Conservation (phyloP, 2,797 vertebrate species). For the Harpagifer antarcticus region DNA sequence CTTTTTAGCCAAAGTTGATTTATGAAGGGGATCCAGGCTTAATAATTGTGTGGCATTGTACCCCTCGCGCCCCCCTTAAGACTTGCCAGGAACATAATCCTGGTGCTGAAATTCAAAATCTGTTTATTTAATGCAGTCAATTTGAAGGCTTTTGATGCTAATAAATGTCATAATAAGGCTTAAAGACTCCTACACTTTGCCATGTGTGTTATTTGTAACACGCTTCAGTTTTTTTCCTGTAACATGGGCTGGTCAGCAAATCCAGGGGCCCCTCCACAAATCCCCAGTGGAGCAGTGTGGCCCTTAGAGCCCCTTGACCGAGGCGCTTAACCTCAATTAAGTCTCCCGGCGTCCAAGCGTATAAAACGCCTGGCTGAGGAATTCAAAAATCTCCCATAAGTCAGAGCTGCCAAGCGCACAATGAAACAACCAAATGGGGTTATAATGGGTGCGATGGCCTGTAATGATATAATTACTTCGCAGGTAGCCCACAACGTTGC, state of each 20-base stretch:
- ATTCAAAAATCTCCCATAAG: conserved; percentile 26
- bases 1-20: no score
- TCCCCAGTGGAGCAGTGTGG: conserved; percentile 40
- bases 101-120: no score
- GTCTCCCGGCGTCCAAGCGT: conserved; percentile 30
- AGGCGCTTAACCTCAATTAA: conserved; percentile 69
- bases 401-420: conserved; percentile 33
- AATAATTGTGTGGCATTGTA: no score
- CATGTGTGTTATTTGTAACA: no score
- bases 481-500: conserved; percentile 29
- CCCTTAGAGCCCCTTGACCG: conserved; percentile 54
- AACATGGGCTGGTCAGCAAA: conserved; percentile 4
- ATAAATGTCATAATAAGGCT: no score
- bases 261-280: conserved; percentile 43
- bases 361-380: conserved; percentile 32
- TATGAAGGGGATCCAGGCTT: no score
- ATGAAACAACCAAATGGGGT: conserved; percentile 46
- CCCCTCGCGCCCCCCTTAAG: no score
- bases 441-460: conserved; percentile 49
- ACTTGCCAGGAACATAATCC: no score
- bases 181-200: no score
- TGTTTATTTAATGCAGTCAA: no score
- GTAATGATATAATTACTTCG: conserved; percentile 60
- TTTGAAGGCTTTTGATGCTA: no score
- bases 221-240: background rate